These are phyloP conservation scores for Pimpla rufipes DNA, from an alignment of 2,888 invertebrate genomes.

Conservation along the genomic window DNA sequence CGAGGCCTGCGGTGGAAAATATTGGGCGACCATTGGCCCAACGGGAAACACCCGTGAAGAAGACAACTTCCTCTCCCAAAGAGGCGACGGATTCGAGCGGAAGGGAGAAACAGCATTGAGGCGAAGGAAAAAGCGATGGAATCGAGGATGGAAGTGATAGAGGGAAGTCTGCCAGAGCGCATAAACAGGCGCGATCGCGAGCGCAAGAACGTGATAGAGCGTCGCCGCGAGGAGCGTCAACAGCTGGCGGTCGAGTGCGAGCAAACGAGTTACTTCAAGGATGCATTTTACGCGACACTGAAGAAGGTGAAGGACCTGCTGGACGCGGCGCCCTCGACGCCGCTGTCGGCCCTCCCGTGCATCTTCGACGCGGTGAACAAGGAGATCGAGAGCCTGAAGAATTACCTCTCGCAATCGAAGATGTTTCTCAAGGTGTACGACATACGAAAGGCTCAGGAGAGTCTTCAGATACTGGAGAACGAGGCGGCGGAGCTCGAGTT, in stretches of 20 bases:
- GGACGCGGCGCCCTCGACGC: conserved; percentile 84
- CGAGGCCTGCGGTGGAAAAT: not conserved
- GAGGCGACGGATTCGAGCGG: conserved; percentile 35
- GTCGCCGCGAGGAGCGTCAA: conserved; percentile 89
- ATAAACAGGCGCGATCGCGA: conserved; percentile 88
- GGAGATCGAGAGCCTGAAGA: conserved; percentile 91
- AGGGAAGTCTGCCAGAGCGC: conserved; percentile 85
- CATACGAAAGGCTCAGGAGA: conserved; percentile 92
- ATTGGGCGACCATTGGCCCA: not conserved
- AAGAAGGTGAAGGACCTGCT: conserved; percentile 89
- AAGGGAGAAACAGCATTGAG: conserved; percentile 71
- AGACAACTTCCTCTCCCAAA: not conserved
- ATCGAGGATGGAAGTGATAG: conserved; percentile 76
- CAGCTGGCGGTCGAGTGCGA: conserved; percentile 88
- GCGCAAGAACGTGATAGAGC: conserved; percentile 89
- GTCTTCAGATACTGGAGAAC: conserved; percentile 90
- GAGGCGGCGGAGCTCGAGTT: conserved; percentile 91
- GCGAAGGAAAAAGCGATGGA: conserved; percentile 77
- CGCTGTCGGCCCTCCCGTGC: conserved; percentile 86
- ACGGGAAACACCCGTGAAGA: conserved; percentile 21
- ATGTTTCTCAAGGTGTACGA: conserved; percentile 93
- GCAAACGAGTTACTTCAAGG: conserved; percentile 90
- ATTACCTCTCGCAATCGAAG: conserved; percentile 92
- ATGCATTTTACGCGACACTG: conserved; percentile 89
- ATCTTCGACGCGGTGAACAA: conserved; percentile 90